Evolutionary conservation across 2,888 invertebrate species (phyloP).

Genomic region (Apamea monoglypha): DNA sequence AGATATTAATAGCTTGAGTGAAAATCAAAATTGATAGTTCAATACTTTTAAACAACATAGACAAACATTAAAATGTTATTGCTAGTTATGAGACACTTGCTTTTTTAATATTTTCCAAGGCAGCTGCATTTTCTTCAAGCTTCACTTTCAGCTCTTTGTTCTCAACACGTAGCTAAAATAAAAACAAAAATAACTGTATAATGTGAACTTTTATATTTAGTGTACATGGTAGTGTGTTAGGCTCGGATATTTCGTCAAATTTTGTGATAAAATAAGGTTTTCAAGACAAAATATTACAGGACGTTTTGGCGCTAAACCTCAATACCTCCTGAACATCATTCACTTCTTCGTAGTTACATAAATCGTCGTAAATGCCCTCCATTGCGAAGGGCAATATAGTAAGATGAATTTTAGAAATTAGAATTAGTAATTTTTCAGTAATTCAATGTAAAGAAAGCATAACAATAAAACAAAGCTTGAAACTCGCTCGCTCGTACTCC

Average conservation of each 20-base stretch:
- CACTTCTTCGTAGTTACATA: slow-evolving; percentile 84
- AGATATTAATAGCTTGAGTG: neutral
- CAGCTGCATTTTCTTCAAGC: slow-evolving; percentile 76
- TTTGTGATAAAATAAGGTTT: neutral
- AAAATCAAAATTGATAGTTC: neutral
- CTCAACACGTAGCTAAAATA: slow-evolving; percentile 81
- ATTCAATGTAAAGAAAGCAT: neutral
- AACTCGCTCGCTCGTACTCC: neutral
- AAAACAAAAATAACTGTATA: neutral
- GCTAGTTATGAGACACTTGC: slow-evolving; percentile 73
- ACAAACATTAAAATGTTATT: neutral
- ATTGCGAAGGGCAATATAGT: slow-evolving; percentile 61
- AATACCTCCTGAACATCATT: slow-evolving; percentile 79
- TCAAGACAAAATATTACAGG: slow-evolving; percentile 35
- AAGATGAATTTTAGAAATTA: neutral
- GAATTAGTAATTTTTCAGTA: neutral
- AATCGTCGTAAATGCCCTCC: slow-evolving; percentile 82
- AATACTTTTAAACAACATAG: neutral
- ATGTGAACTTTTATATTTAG: neutral
- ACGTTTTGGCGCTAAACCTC: slow-evolving; percentile 83
- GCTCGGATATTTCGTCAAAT: neutral
- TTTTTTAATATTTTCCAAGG: slow-evolving; percentile 81
- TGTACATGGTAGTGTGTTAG: neutral
- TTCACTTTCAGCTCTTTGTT: slow-evolving; percentile 80
- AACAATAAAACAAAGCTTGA: neutral